Evolutionary conservation across 2,797 vertebrate genomes (phyloP).

Genomic region (Pristis pectinata): DNA sequence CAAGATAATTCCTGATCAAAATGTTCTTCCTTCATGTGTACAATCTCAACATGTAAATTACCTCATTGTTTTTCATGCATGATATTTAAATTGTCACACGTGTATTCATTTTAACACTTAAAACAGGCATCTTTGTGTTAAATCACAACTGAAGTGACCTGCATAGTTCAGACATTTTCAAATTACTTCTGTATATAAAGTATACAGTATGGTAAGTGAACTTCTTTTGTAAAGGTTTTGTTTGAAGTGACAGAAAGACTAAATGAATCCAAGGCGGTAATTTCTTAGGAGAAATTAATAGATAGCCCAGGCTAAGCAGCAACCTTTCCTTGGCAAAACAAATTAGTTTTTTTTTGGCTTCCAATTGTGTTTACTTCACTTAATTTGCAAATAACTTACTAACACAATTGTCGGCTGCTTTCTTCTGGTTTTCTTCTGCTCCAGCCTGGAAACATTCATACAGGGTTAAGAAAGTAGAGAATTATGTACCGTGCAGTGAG

Average conservation of each 20-base stretch:
- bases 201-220: neutral
- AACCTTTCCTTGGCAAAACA: neutral
- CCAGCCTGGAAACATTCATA: neutral
- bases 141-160: neutral
- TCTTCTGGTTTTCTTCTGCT: neutral
- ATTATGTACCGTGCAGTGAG: neutral
- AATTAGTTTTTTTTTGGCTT: neutral
- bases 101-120: neutral
- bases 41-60: neutral
- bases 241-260: neutral
- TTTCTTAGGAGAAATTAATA: neutral
- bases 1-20: neutral
- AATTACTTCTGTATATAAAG: neutral
- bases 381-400: neutral
- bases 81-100: neutral
- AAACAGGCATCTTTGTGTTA: neutral
- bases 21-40: neutral
- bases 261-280: neutral
- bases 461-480: neutral
- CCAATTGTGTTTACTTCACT: neutral
- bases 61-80: neutral
- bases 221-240: neutral
- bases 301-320: neutral
- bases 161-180: neutral
- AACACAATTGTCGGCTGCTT: neutral